Evolutionary conservation across 2,113 vertebrate genomes (phyloP).

Genomic region (Aplodontia rufa): DNA sequence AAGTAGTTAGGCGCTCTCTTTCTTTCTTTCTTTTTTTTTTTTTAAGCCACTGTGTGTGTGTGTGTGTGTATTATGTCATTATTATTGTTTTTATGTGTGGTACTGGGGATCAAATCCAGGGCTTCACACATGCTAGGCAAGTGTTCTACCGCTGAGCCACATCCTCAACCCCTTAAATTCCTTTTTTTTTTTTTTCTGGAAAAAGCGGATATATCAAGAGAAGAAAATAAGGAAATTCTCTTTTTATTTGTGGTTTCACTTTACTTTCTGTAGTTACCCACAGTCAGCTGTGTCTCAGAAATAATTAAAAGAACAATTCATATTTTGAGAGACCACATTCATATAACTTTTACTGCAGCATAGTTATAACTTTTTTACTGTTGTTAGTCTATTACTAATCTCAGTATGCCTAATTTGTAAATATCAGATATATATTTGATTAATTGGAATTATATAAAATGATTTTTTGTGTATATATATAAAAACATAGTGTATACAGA

Average conservation of each 20-base stretch:
- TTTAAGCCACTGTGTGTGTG: too few species aligned
- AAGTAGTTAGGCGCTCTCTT: constrained; percentile 13
- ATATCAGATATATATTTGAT: too few species aligned
- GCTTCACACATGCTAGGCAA: too few species aligned
- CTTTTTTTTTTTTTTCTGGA: constrained; percentile 7
- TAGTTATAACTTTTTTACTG: not conserved
- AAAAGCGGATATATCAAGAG: constrained; percentile 11
- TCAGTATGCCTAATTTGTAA: not conserved
- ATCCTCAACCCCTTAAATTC: constrained; percentile 33
- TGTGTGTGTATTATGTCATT: too few species aligned
- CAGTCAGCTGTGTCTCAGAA: not conserved
- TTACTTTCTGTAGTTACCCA: not conserved
- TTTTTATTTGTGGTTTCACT: not conserved
- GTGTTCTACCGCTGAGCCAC: too few species aligned
- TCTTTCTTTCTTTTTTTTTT: too few species aligned
- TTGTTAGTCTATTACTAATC: not conserved
- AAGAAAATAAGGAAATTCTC: not conserved
- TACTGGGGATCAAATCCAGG: too few species aligned
- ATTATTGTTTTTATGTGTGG: too few species aligned
- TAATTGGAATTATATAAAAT: too few species aligned
- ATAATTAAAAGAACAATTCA: not conserved
- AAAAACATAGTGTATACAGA: not conserved
- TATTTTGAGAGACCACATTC: not conserved
- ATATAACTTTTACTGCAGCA: not conserved
- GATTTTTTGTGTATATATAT: not conserved